Base-by-base conservation (phyloP, 2,888 invertebrate genomes). In the Gandaritis pyraliata region DNA sequence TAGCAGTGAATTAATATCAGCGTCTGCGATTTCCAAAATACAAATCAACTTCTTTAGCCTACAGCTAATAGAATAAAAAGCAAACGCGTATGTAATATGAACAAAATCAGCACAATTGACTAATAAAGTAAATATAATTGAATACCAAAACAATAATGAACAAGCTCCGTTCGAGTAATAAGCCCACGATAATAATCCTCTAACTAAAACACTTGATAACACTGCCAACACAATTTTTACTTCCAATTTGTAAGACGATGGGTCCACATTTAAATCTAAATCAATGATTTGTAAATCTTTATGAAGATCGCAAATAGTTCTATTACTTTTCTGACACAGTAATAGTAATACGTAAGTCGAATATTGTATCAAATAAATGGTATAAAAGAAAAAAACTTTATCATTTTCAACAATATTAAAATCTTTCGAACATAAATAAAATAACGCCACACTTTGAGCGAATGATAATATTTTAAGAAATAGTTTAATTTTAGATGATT, bases 231-330 rank as follows among this genome's bases (percentile, higher is more conserved):
- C 2, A 3, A 18, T 45, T 54, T 46, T 54, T 5, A 46, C 8
- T 43, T 46, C 53, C 1, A 54, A n/a, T 7, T 46, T 36, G 0
- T 18, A 54, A 0, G 45, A 23, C 3, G 3, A 36, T 7, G 33
- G 10, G 1, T 54, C 18, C 0, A 54, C 45, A 13, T 15, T 15
- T 10, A 18, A 10, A 8, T n/a, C 45, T 0, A 36, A 16, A 46
- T 54, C 53, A 18, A 36, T 33, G 0, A 13, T n/a, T 36, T 33
- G 12, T 33, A 36, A 36, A 7, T 54, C 45, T n/a, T 46, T 33
- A 13, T 10, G 18, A 46, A 46, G 33, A 36, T 18, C 46, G 11
- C 4, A 10, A 33, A 36, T 36, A 1, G n/a, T 36, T 1, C 6
- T 16, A 5, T 45, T 8, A 12, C 18, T 18, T 18, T 33, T 46